phyloP scores from a whole-genome alignment of 37 sponge, comb jelly and placozoan genomes.

The Aphrocallistes beatrix region DNA sequence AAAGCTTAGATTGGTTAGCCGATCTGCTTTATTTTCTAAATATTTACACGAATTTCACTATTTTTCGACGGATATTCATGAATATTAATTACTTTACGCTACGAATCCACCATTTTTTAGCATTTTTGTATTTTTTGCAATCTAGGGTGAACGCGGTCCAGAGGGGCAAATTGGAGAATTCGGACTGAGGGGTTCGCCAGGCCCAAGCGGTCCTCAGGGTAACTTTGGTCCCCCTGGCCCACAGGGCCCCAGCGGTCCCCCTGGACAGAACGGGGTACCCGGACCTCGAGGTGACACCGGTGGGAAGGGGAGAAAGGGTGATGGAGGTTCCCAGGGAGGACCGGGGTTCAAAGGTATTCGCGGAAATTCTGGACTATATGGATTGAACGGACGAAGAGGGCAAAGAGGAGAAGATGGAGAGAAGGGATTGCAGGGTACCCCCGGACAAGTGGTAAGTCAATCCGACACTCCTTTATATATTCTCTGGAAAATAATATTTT shows the following conservation, averaged over 20 bases:
- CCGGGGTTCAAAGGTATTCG: neutral
- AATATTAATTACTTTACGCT: too few species aligned
- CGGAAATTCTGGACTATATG: neutral
- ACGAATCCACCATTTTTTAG: too few species aligned
- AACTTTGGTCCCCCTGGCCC: neutral
- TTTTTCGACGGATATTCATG: too few species aligned
- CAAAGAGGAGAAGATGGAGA: constrained; percentile 3
- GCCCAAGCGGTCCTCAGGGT: neutral
- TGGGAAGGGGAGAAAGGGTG: neutral
- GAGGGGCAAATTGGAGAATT: neutral
- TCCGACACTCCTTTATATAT: too few species aligned
- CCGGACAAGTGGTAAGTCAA: neutral
- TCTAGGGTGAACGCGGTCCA: neutral
- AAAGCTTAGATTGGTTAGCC: too few species aligned
- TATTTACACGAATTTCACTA: too few species aligned
- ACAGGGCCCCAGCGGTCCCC: neutral
- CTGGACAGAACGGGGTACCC: neutral
- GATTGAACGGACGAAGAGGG: neutral
- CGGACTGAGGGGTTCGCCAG: neutral
- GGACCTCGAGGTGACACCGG: neutral
- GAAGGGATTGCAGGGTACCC: neutral
- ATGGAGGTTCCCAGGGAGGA: neutral
- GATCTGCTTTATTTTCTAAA: too few species aligned
- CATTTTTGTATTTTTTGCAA: neutral
- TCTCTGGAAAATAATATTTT: too few species aligned